A percentile compares a stretch with the other conserved stretches of the same genome.
phyloP scores from a whole-genome alignment of 2,797 vertebrate species.

The Lepilemur ruficaudatus region DNA sequence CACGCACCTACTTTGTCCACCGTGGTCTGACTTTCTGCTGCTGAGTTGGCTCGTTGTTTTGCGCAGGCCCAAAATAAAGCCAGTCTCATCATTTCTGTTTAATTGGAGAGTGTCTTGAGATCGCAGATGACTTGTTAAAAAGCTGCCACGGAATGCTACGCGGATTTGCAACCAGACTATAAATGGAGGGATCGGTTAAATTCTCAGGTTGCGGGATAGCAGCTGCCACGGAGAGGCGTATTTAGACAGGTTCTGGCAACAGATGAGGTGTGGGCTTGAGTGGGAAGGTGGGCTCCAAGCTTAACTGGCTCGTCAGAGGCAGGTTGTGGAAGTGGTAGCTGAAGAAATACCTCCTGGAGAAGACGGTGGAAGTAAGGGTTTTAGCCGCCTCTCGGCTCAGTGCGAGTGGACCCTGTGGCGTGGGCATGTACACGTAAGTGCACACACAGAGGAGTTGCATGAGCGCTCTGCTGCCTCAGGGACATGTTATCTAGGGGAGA shows the following conservation, averaged over 20 bases:
- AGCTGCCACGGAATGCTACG: rapidly evolving
- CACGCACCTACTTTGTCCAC: rapidly evolving
- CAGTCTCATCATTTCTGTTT: background rate
- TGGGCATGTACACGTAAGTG: rapidly evolving
- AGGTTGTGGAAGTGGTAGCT: background rate
- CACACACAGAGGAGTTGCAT: rapidly evolving
- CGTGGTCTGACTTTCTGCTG: background rate
- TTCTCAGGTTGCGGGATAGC: too few species aligned
- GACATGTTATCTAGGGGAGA: background rate
- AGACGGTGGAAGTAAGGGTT: background rate
- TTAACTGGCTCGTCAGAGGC: background rate
- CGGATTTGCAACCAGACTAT: rapidly evolving
- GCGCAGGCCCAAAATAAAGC: background rate
- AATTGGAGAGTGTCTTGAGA: background rate
- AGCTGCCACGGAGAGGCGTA: rapidly evolving
- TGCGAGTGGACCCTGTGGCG: rapidly evolving
- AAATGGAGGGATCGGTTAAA: rapidly evolving
- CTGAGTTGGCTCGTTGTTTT: background rate
- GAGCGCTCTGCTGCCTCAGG: background rate
- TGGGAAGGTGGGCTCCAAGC: background rate
- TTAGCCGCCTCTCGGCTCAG: background rate
- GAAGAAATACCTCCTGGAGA: background rate
- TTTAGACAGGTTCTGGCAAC: background rate
- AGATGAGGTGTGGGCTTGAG: background rate
- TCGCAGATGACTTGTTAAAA: background rate